phyloP scores from a whole-genome alignment of 2,113 vertebrate genomes.

The Paraplagusia blochii region DNA sequence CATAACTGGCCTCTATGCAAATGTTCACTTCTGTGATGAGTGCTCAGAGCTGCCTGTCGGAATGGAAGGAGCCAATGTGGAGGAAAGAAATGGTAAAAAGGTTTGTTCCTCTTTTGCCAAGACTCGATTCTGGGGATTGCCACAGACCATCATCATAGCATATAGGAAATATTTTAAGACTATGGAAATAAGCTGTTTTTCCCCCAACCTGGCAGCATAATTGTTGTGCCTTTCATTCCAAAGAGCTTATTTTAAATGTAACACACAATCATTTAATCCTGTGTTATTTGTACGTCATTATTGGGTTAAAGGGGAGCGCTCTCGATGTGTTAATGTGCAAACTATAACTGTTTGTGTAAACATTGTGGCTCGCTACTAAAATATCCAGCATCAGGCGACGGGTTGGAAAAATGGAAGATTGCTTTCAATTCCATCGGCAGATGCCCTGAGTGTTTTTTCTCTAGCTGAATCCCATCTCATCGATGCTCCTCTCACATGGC shows the following conservation, averaged over 20 bases:
- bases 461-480: not conserved
- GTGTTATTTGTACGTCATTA: not conserved
- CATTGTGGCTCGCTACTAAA: not conserved
- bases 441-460: not conserved
- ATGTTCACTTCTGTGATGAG: slow-evolving; percentile 50
- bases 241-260: not conserved
- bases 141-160: slow-evolving; percentile 20
- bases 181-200: slow-evolving; percentile 5
- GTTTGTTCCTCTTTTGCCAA: slow-evolving; percentile 26
- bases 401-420: slow-evolving; percentile 15
- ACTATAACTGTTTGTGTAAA: slow-evolving; percentile 11
- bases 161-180: slow-evolving; percentile 23
- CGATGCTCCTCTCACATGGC: not conserved
- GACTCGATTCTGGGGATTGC: slow-evolving; percentile 12
- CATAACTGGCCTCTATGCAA: slow-evolving; percentile 58
- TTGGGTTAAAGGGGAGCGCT: not conserved
- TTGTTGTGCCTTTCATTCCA: not conserved
- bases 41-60: slow-evolving; percentile 20
- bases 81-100: slow-evolving; percentile 51
- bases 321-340: not conserved
- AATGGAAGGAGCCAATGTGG: slow-evolving; percentile 6
- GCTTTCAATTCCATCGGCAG: not conserved
- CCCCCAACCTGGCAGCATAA: not conserved
- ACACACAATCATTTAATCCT: not conserved
- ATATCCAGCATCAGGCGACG: slow-evolving; percentile 8